Base-by-base conservation (phyloP, 2,113 vertebrate species). In the Chlamydotis undulata region DNA sequence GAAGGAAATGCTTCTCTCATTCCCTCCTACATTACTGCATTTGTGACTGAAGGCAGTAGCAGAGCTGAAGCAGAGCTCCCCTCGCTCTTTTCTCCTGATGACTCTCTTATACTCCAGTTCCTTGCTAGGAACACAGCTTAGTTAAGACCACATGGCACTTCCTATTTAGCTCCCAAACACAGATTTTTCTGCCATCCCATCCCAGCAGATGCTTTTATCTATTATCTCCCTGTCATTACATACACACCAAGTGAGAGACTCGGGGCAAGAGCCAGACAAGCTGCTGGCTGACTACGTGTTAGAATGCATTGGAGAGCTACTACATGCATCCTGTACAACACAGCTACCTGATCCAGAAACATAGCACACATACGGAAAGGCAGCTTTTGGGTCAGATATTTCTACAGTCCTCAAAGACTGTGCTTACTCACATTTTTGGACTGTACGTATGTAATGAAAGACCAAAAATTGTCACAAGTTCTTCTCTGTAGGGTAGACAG, bases 271-370 rank as follows among this genome's bases (percentile, higher is more conserved):
- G 60, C 12, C 60, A 84, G 39, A 37, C 0, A 1, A 69, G 55
- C 43, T 68, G 57, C 56, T 69, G 70, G 33, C 16, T 52, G 17
- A 26, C 16, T 69, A 29, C 0, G 2, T 25, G 21, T 23, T 2
- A 24, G 11, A 63, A 64, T 16, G 26, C 43, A 35, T 22, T 45
- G 69, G 55, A 77, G 31, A 71, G 41, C 26, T 41, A 7, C 45
- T 10, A 6, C 0, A 0, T 37, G 43, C 25, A 22, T 22, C 24
- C 28, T 28, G 47, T 12, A 19, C 15, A 60, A 16, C 45, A 41
- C 65, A 61, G 75, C 14, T 22, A 16, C n/a, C 19, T 5, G 3
- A 37, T 7, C 41, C 63, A 89, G 7, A 65, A 28, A 67, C 79
- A 26, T 12, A 56, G 35, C 41, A 63, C 57, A 25, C 31, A 21